Percentiles rank a stretch among this genome's conserved stretches.
Conservation (phyloP, 2,797 vertebrate species). For the Anguilla anguilla region DNA sequence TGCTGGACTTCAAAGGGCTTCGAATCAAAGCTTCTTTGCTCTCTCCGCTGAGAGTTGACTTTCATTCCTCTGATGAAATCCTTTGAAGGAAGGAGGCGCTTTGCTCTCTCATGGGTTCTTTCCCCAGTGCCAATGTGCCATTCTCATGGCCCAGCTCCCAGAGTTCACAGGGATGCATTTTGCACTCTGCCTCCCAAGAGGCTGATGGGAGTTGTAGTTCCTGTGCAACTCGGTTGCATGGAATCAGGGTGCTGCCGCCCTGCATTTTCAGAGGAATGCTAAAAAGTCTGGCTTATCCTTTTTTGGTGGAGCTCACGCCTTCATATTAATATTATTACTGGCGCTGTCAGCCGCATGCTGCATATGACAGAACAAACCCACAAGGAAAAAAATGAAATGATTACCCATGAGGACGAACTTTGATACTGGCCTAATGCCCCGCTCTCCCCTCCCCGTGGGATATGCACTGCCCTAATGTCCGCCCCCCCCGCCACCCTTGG, state of each 20-base stretch:
- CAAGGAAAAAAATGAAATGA: constrained; percentile 39
- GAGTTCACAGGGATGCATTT: neutral
- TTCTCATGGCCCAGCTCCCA: constrained; percentile 9
- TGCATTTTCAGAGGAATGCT: neutral
- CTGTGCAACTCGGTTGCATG: neutral
- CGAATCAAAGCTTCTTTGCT: constrained; percentile 15
- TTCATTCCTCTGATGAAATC: neutral
- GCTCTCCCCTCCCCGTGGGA: neutral
- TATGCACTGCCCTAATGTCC: neutral
- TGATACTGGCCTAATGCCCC: neutral
- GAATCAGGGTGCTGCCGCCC: neutral
- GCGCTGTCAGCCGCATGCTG: neutral
- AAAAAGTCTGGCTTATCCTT: constrained; percentile 31
- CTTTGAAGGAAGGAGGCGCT: neutral
- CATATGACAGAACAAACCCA: constrained; percentile 61
- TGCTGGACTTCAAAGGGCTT: neutral
- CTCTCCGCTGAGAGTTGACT: neutral
- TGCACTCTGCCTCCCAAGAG: neutral
- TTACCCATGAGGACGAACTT: constrained; percentile 18
- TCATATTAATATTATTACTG: constrained; percentile 72
- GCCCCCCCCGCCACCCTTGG: neutral
- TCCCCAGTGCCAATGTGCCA: neutral
- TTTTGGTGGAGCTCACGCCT: constrained; percentile 50
- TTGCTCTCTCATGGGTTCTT: neutral
- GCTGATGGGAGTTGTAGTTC: constrained; percentile 24